Evolutionary conservation across 2,797 vertebrate species (phyloP).

Genomic region (Hydrocynus forskahlii): DNA sequence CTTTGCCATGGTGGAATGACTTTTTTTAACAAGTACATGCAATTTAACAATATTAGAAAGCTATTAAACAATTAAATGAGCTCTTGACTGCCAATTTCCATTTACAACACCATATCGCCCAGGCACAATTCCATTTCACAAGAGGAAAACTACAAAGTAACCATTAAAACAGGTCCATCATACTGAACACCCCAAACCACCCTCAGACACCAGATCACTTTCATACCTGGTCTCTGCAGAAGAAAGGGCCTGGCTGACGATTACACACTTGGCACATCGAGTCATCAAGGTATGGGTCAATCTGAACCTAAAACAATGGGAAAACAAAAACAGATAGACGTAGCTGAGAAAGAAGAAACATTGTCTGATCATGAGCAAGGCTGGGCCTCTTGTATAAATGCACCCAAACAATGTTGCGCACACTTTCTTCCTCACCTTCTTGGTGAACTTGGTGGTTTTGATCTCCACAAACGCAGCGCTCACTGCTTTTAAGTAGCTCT

Average conservation of each 20-base stretch:
- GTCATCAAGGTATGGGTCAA: constrained; percentile 96
- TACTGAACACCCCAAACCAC: no score
- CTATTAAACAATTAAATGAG: no score
- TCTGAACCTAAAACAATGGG: constrained; percentile 86
- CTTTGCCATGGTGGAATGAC: no score
- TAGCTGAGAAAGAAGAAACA: not conserved
- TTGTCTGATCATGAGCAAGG: no score
- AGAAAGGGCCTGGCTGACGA: constrained; percentile 94
- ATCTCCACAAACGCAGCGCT: constrained; percentile 96
- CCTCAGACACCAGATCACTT: not conserved
- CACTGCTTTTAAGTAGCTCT: constrained; percentile 96
- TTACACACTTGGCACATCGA: constrained; percentile 96
- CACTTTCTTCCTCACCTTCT: constrained; percentile 82
- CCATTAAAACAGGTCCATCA: no score
- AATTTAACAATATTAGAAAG: no score
- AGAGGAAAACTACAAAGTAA: no score
- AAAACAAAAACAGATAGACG: not conserved
- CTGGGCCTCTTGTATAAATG: not conserved
- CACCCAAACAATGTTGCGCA: no score
- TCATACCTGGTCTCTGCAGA: constrained; percentile 96
- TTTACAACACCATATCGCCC: no score
- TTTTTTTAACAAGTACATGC: no score
- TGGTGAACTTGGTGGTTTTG: constrained; percentile 98
- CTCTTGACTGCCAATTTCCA: no score
- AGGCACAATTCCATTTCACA: no score